Conservation (phyloP, 2,888 invertebrate genomes). For the Itoplectis maculator region DNA sequence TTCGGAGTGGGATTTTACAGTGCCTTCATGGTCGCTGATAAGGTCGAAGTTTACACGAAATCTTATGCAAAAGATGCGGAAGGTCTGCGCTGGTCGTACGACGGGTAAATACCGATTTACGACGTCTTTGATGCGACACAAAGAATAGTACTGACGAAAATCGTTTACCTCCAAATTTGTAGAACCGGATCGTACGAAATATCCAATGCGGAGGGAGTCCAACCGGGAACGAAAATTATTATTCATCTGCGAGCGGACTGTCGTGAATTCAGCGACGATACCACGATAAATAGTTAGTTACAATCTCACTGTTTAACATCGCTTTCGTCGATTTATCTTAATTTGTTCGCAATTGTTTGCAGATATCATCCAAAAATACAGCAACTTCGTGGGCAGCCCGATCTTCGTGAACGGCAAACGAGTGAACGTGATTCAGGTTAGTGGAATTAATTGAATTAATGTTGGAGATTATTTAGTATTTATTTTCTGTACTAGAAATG, state of each 20-base stretch:
- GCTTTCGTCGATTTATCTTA: constrained; percentile 21
- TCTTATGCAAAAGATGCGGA: constrained; percentile 88
- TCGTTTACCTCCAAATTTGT: constrained; percentile 32
- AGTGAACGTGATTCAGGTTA: constrained; percentile 93
- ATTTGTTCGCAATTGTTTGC: constrained; percentile 76
- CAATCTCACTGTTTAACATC: constrained; percentile 14
- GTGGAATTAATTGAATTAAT: constrained; percentile 29
- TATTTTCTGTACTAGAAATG: background rate
- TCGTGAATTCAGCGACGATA: constrained; percentile 95
- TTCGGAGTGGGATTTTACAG: constrained; percentile 99
- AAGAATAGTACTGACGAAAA: too few species aligned
- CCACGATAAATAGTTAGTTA: constrained; percentile 89
- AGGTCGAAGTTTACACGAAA: constrained; percentile 95
- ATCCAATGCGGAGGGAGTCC: constrained; percentile 93
- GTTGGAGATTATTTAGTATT: too few species aligned
- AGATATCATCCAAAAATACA: constrained; percentile 97
- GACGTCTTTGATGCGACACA: too few species aligned
- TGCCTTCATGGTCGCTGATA: constrained; percentile 98
- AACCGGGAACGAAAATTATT: constrained; percentile 96
- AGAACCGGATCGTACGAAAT: constrained; percentile 96
- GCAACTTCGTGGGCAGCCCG: constrained; percentile 98
- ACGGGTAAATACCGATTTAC: constrained; percentile 89
- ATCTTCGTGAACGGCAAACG: constrained; percentile 95
- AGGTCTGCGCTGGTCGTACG: constrained; percentile 95
- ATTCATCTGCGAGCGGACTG: constrained; percentile 95